Evolutionary conservation across 2,797 vertebrate genomes (phyloP).

Genomic region (Clarias pachynema): DNA sequence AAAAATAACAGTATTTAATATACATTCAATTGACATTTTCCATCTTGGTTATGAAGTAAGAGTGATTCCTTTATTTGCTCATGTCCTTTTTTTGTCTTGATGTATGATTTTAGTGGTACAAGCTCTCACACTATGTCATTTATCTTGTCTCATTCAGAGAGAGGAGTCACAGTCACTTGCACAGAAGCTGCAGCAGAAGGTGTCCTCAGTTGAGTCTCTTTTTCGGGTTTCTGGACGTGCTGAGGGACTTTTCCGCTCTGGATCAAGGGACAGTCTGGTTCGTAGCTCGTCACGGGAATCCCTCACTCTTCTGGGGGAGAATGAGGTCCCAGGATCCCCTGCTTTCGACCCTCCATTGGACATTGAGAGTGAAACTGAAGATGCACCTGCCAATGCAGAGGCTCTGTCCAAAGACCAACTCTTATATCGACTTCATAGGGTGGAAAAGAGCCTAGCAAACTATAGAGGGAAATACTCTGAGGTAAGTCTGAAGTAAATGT

Average conservation of each 20-base stretch:
- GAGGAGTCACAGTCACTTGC: conserved; percentile 83
- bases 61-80: background rate
- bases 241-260: conserved; percentile 83
- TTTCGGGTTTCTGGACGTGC: conserved; percentile 85
- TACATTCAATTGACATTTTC: background rate
- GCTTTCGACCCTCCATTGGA: conserved; percentile 88
- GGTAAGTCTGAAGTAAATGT: conserved; percentile 68
- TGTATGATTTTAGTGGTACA: background rate
- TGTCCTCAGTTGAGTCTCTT: conserved; percentile 92
- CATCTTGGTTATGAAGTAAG: background rate
- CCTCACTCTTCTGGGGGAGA: conserved; percentile 81
- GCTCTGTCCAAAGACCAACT: conserved; percentile 86
- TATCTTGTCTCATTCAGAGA: conserved; percentile 66
- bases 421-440: conserved; percentile 80
- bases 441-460: conserved; percentile 86
- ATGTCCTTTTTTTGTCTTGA: background rate
- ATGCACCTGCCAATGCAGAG: conserved; percentile 75
- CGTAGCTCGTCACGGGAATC: conserved; percentile 89
- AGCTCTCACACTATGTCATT: background rate
- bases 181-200: conserved; percentile 90
- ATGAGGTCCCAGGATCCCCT: conserved; percentile 59
- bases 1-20: background rate
- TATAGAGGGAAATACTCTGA: conserved; percentile 92
- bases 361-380: conserved; percentile 92
- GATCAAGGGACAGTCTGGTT: conserved; percentile 88